Evolutionary conservation across 2,797 vertebrate genomes (phyloP).

Genomic region (Acomys russatus): DNA sequence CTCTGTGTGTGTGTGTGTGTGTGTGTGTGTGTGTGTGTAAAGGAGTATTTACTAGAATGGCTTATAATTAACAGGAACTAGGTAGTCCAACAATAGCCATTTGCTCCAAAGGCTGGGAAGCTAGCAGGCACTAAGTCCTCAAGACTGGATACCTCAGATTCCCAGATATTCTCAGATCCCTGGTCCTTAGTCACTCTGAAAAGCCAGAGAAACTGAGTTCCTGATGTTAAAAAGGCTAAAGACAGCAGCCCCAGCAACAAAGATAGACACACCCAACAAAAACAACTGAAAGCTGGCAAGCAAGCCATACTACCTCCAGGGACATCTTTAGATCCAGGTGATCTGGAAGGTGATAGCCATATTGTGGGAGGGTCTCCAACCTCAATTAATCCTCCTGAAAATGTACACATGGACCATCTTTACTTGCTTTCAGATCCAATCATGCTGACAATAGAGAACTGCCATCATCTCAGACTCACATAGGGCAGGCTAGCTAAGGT

Average conservation of each 20-base stretch:
- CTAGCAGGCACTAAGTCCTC: neutral
- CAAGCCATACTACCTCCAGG: neutral
- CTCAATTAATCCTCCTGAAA: neutral
- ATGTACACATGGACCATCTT: neutral
- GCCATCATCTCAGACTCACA: neutral
- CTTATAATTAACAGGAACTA: neutral
- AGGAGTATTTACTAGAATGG: neutral
- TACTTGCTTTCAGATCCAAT: neutral
- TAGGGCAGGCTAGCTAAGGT: neutral
- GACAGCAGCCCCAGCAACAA: neutral
- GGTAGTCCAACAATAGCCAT: neutral
- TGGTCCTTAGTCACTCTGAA: neutral
- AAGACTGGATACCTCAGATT: neutral
- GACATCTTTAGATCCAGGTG: neutral
- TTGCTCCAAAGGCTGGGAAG: neutral
- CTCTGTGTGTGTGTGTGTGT: neutral
- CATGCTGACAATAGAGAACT: neutral
- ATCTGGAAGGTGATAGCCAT: neutral
- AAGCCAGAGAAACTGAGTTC: neutral
- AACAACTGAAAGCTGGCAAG: neutral
- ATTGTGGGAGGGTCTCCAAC: neutral
- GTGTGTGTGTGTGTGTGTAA: neutral
- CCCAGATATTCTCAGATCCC: no score
- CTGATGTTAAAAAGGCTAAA: neutral
- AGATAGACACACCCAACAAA: neutral